Conservation (phyloP, 2,113 vertebrate genomes). For the Actenoides lindsayi region DNA sequence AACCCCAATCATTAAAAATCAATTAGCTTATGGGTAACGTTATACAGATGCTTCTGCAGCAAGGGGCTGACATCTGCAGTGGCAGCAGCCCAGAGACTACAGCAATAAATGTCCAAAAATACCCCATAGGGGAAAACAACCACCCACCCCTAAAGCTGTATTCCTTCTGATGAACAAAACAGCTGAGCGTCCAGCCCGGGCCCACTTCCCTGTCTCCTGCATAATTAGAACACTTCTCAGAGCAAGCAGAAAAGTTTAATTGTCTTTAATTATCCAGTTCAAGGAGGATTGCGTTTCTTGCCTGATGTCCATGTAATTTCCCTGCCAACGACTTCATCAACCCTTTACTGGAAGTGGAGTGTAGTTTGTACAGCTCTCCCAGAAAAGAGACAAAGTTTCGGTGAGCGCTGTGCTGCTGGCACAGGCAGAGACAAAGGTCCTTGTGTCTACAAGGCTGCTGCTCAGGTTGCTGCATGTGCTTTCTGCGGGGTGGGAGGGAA, state of each 20-base stretch:
- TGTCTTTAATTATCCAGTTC: slow-evolving; percentile 90
- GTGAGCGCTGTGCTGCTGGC: background rate
- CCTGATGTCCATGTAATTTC: slow-evolving; percentile 84
- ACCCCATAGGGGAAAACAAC: background rate
- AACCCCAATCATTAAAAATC: slow-evolving; percentile 30
- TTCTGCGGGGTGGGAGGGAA: slow-evolving; percentile 49
- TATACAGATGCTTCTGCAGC: slow-evolving; percentile 24
- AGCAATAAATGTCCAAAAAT: slow-evolving; percentile 1
- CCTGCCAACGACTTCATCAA: slow-evolving; percentile 84
- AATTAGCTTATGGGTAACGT: slow-evolving; percentile 34
- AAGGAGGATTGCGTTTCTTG: slow-evolving; percentile 87
- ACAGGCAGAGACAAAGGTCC: slow-evolving; percentile 24
- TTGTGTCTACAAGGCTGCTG: background rate
- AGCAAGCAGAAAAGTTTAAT: slow-evolving; percentile 91
- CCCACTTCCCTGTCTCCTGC: slow-evolving; percentile 70
- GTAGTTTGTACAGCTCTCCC: slow-evolving; percentile 27
- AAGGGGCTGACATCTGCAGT: slow-evolving; percentile 6
- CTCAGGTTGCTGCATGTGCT: background rate
- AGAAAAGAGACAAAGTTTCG: background rate
- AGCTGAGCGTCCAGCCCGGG: background rate
- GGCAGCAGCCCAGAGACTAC: slow-evolving; percentile 1
- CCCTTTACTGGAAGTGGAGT: slow-evolving; percentile 54
- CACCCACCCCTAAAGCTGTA: background rate
- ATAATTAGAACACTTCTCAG: slow-evolving; percentile 88
- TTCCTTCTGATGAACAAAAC: background rate